A percentile compares a stretch with the other conserved stretches of the same genome.
Evolutionary conservation across 2,113 vertebrate genomes (phyloP).

Genomic region (Pachycephala philippinensis): DNA sequence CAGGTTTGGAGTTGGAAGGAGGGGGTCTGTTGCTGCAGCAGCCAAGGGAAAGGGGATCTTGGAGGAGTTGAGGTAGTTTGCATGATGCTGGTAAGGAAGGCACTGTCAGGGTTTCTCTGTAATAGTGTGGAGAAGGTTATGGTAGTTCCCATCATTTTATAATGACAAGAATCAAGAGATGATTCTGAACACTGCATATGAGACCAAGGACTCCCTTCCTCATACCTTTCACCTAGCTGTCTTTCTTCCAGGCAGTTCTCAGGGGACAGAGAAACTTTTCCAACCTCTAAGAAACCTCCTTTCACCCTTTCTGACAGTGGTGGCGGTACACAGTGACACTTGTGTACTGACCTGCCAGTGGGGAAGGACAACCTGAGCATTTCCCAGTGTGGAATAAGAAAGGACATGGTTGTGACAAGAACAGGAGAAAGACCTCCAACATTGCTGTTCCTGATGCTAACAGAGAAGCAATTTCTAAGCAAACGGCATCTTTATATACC

Average conservation of each 20-base stretch:
- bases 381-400: not conserved
- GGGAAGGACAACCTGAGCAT: not conserved
- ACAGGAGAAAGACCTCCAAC: not conserved
- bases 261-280: not conserved
- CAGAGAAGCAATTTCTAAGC: not conserved
- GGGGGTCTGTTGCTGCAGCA: not conserved
- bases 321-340: not conserved
- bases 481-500: not conserved
- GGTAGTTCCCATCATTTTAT: not conserved
- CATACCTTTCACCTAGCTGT: not conserved
- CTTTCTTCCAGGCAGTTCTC: not conserved
- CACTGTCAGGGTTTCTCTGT: not conserved
- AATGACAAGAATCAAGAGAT: not conserved
- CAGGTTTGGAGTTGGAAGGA: not conserved
- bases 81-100: not conserved
- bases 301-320: fast-evolving
- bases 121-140: not conserved
- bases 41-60: not conserved
- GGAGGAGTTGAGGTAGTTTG: not conserved
- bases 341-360: not conserved
- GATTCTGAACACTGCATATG: not conserved
- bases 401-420: not conserved
- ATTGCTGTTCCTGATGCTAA: not conserved
- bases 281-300: not conserved
- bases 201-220: not conserved